Evolutionary conservation across 2,113 vertebrate species (phyloP).

Genomic region (Copsychus sechellarum): DNA sequence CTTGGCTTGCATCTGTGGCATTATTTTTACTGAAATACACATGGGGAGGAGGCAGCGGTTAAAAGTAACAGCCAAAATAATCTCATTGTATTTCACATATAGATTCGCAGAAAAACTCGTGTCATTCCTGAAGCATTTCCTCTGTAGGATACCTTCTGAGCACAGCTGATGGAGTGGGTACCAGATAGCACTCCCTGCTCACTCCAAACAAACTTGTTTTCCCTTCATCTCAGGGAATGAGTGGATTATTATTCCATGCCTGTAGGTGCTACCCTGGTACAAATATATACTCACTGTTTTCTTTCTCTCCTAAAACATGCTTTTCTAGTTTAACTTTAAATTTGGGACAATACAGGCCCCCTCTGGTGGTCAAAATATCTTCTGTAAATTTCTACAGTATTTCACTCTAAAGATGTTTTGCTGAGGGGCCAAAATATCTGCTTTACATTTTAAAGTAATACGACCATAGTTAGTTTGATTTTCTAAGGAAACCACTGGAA

Average conservation of each 20-base stretch:
- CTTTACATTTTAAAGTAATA: background rate
- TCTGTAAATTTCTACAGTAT: background rate
- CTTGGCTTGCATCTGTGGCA: background rate
- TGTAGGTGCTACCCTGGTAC: background rate
- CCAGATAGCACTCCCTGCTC: background rate
- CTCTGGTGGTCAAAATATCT: slow-evolving; percentile 21
- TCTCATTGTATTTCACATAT: background rate
- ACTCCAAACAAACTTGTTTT: background rate
- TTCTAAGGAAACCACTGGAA: slow-evolving; percentile 3
- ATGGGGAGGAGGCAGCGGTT: background rate
- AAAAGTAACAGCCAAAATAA: background rate
- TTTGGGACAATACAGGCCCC: slow-evolving; percentile 17
- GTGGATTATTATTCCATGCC: background rate
- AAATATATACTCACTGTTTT: background rate
- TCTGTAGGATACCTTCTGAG: background rate
- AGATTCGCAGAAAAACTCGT: background rate
- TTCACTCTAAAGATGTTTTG: background rate
- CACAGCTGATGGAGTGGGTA: background rate
- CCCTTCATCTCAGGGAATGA: background rate
- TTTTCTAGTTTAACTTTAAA: background rate
- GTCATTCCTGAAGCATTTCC: background rate
- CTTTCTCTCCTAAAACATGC: background rate
- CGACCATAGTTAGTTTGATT: background rate
- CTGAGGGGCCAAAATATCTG: background rate
- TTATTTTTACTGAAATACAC: background rate